These are phyloP conservation scores for Steinernema hermaphroditum DNA, from an alignment of 2,888 invertebrate species.

Conservation along the genomic window DNA sequence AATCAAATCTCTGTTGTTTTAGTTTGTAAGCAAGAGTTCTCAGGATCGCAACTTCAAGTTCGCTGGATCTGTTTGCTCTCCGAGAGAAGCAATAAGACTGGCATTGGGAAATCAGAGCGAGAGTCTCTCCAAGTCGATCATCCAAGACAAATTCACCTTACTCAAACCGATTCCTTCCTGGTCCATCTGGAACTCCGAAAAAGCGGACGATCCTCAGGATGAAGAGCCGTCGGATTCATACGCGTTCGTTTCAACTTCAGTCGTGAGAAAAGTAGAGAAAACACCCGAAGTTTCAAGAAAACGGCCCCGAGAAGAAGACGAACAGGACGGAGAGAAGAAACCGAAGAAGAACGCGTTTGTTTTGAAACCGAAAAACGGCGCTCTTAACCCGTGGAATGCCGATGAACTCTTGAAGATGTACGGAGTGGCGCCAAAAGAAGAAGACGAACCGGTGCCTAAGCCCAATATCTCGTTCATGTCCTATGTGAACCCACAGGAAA, in stretches of 20 bases:
- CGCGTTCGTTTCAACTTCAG: conserved; percentile 5
- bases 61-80: conserved; percentile 9
- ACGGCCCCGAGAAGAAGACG: background rate
- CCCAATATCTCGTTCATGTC: background rate
- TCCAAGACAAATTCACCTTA: conserved; percentile 7
- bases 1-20: conserved; percentile 18
- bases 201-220: background rate
- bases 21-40: conserved; percentile 17
- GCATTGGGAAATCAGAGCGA: conserved; percentile 51
- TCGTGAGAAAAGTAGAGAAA: conserved; percentile 3
- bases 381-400: background rate
- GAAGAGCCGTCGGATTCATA: background rate
- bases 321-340: background rate
- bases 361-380: conserved; percentile 2
- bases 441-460: background rate
- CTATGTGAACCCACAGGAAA: background rate
- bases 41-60: conserved; percentile 21
- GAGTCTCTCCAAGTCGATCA: background rate
- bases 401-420: conserved; percentile 22
- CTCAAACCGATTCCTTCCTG: background rate
- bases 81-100: conserved; percentile 45
- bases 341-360: background rate
- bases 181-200: conserved; percentile 16
- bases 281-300: conserved; percentile 2
- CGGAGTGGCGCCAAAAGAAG: background rate